A percentile compares a stretch with the other conserved stretches of the same genome.
Conservation (phyloP, 2,888 invertebrate species). For the Caenorhabditis drosophilae region DNA sequence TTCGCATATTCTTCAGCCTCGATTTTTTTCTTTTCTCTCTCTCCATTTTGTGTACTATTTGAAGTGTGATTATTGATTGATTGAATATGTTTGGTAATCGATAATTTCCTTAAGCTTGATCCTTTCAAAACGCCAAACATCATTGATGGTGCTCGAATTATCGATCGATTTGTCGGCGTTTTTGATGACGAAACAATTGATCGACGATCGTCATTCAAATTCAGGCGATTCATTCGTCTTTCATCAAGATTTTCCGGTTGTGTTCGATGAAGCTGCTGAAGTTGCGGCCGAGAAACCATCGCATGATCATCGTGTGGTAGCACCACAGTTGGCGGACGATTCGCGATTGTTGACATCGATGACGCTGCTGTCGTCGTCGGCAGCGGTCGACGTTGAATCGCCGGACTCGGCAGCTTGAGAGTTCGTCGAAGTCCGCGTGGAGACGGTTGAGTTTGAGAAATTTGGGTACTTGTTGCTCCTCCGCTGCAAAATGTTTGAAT, state of each 20-base stretch:
- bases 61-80: too few relatives aligned
- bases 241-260: background rate
- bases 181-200: background rate
- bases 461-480: too few relatives aligned
- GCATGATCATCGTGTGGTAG: constrained; percentile 33
- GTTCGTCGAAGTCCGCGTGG: constrained; percentile 34
- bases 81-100: constrained; percentile 24
- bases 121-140: constrained; percentile 34
- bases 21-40: constrained; percentile 14
- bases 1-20: constrained; percentile 37
- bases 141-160: background rate
- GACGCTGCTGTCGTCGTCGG: background rate
- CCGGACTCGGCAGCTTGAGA: constrained; percentile 22
- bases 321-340: constrained; percentile 29
- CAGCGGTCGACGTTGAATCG: constrained; percentile 18
- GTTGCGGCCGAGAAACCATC: too few relatives aligned
- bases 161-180: constrained; percentile 1
- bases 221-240: too few relatives aligned
- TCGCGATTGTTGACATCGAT: too few relatives aligned
- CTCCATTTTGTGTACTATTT: too few relatives aligned
- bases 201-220: background rate
- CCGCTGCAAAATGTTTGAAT: too few relatives aligned
- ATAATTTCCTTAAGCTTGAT: constrained; percentile 26
- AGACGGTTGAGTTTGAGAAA: constrained; percentile 23
- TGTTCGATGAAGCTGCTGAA: constrained; percentile 19